These are phyloP conservation scores for Heloderma charlesbogerti DNA, from an alignment of 2,113 vertebrate species.

Conservation along the genomic window DNA sequence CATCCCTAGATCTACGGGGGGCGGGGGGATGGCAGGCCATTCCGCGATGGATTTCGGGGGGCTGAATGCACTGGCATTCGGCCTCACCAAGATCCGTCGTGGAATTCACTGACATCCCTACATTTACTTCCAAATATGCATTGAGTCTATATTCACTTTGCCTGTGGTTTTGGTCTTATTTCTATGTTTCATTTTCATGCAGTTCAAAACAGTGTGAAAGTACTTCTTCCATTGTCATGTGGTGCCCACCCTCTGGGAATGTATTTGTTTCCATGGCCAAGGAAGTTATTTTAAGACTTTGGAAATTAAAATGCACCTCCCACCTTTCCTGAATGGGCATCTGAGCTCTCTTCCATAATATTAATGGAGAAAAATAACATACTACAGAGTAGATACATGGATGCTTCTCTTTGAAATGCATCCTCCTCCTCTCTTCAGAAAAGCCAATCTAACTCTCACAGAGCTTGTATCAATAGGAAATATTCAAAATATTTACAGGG, in stretches of 20 bases:
- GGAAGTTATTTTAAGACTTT: constrained; percentile 31
- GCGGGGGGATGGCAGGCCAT: too few species aligned
- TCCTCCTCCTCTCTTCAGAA: background rate
- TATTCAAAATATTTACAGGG: constrained; percentile 15
- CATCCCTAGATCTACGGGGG: too few species aligned
- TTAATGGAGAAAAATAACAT: constrained; percentile 36
- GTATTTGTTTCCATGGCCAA: constrained; percentile 35
- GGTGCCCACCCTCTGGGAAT: background rate
- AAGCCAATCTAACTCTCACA: constrained; percentile 1
- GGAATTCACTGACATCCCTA: too few species aligned
- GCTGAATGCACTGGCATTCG: too few species aligned
- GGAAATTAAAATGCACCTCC: constrained; percentile 33
- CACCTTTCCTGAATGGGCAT: background rate
- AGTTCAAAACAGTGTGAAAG: background rate
- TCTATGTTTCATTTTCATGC: background rate
- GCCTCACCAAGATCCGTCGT: too few species aligned
- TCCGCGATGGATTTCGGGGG: too few species aligned
- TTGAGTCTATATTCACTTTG: constrained; percentile 24
- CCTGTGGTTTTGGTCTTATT: background rate
- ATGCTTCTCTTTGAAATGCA: background rate
- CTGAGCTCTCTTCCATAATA: background rate
- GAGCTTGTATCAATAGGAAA: constrained; percentile 27
- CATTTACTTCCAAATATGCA: constrained; percentile 31
- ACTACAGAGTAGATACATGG: background rate
- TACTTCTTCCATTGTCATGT: constrained; percentile 14